Percentiles rank a stretch among this genome's conserved stretches.
Evolutionary conservation across 2,113 vertebrate species (phyloP).

Genomic region (Pelecanus crispus): DNA sequence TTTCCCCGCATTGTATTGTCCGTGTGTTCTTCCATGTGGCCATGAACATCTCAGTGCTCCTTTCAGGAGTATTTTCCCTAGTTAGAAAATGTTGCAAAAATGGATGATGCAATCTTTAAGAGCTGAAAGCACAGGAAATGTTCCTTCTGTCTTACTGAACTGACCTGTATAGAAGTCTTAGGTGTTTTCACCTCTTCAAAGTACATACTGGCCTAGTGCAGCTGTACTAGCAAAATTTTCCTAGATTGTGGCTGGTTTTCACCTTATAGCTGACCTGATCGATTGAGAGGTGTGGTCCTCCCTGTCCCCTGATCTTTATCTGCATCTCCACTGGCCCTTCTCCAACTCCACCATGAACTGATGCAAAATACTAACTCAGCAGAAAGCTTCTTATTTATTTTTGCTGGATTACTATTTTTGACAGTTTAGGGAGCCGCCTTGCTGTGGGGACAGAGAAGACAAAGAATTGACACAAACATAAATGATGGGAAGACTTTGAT

Average conservation of each 20-base stretch:
- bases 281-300: neutral
- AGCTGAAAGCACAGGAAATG: neutral
- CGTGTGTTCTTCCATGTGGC: neutral
- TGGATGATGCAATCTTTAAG: neutral
- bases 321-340: neutral
- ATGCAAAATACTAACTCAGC: neutral
- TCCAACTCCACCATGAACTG: neutral
- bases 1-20: neutral
- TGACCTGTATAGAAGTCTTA: neutral
- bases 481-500: neutral
- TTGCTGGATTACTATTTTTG: neutral
- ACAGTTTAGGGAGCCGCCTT: neutral
- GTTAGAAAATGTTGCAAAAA: neutral
- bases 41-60: neutral
- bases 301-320: neutral
- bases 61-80: neutral
- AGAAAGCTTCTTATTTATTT: neutral
- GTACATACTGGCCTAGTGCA: neutral
- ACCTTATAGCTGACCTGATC: neutral
- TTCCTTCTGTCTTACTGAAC: neutral
- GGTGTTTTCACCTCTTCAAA: neutral
- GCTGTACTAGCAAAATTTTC: neutral
- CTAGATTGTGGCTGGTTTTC: neutral
- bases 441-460: neutral
- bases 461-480: neutral